Evolutionary conservation across 2,888 invertebrate species (phyloP).

Genomic region (Protonemura montana): DNA sequence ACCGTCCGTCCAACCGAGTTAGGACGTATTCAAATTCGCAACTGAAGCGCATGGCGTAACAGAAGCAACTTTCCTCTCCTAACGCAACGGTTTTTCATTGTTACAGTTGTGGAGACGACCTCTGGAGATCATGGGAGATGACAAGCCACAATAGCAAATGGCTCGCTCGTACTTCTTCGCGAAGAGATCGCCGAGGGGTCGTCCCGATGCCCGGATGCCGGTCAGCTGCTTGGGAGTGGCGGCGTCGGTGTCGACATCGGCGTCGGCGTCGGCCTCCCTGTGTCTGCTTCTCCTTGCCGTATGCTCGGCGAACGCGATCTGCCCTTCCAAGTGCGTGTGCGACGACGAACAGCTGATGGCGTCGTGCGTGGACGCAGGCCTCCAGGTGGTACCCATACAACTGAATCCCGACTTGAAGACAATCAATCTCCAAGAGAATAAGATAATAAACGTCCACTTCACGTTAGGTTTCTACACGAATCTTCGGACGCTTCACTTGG

Average conservation of each 20-base stretch:
- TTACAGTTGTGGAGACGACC: background rate
- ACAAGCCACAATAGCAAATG: slow-evolving; percentile 1
- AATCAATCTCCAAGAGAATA: slow-evolving; percentile 85
- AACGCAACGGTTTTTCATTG: background rate
- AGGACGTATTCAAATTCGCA: background rate
- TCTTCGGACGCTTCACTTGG: slow-evolving; percentile 81
- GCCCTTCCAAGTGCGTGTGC: slow-evolving; percentile 83
- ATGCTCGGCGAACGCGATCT: slow-evolving; percentile 66
- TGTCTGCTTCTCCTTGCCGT: slow-evolving; percentile 58
- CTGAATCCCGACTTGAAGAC: slow-evolving; percentile 82
- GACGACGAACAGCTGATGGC: slow-evolving; percentile 79
- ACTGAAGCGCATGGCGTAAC: background rate
- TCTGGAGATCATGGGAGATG: background rate
- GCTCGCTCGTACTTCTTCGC: background rate
- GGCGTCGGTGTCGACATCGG: background rate
- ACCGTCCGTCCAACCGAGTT: background rate
- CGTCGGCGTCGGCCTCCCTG: slow-evolving; percentile 47
- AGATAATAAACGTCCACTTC: slow-evolving; percentile 79
- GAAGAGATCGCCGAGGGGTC: background rate
- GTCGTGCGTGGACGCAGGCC: slow-evolving; percentile 77
- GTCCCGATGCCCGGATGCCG: background rate
- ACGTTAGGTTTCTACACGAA: slow-evolving; percentile 82
- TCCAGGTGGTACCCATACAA: slow-evolving; percentile 88
- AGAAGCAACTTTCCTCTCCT: background rate
- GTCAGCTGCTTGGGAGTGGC: background rate